Evolutionary conservation across 1,140 invertebrate species (phyloP).

Genomic region (Drosophila nigrodunni): DNA sequence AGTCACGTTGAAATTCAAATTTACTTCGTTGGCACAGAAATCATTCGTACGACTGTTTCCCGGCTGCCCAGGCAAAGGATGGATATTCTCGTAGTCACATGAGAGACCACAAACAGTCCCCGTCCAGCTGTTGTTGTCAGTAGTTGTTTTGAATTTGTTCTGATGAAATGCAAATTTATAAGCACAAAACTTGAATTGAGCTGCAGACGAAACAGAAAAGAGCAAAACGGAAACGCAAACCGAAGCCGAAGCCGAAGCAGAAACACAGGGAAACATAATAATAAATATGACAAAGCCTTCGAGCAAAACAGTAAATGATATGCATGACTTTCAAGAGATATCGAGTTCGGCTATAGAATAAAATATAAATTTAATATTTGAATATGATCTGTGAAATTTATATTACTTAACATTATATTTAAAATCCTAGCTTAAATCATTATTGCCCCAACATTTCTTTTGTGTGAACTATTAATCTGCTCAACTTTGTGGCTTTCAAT

Average conservation of each 20-base stretch:
- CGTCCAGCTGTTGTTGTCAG: constrained; percentile 27
- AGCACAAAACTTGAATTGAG: constrained; percentile 54
- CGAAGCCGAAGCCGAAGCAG: background rate
- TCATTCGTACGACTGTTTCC: constrained; percentile 31
- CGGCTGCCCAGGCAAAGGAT: constrained; percentile 27
- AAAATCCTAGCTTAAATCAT: background rate
- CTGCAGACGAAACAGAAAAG: constrained; percentile 31
- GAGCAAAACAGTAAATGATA: constrained; percentile 46
- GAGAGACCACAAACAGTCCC: constrained; percentile 35
- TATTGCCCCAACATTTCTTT: too few relatives aligned
- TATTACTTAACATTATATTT: constrained; percentile 21
- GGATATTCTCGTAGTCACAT: background rate
- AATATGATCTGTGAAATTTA: background rate
- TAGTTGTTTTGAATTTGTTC: constrained; percentile 21
- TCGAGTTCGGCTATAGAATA: background rate
- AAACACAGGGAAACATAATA: constrained; percentile 27
- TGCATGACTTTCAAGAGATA: constrained; percentile 47
- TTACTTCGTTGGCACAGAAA: constrained; percentile 53
- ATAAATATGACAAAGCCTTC: constrained; percentile 48
- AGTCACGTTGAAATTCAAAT: constrained; percentile 67
- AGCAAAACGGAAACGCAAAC: constrained; percentile 2
- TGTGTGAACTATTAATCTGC: background rate
- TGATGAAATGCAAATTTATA: constrained; percentile 72
- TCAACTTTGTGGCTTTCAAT: background rate
- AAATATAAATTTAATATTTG: background rate